Percentiles rank a stretch among this genome's conserved stretches.
These are phyloP conservation scores for Daktulosphaira vitifoliae DNA, from an alignment of 1,140 invertebrate genomes.

Conservation along the genomic window DNA sequence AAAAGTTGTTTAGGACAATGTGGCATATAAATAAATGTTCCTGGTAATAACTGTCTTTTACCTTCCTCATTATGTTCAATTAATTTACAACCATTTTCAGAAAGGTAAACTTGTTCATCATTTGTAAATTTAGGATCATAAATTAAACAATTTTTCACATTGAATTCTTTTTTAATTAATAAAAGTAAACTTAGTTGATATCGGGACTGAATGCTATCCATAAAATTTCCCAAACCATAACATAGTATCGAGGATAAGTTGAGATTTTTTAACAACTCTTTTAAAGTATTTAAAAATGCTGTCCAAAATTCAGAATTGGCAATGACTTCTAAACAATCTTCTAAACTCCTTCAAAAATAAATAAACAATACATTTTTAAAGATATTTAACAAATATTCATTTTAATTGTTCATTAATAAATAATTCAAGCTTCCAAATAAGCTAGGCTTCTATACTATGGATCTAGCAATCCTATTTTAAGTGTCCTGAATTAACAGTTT, in stretches of 20 bases:
- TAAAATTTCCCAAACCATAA: conserved; percentile 35
- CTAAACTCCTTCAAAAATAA: conserved; percentile 26
- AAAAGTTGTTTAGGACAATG: conserved; percentile 35
- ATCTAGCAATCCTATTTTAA: too few species aligned
- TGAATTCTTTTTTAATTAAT: conserved; percentile 30
- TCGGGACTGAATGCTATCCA: conserved; percentile 32
- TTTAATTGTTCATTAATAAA: too few species aligned
- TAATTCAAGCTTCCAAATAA: too few species aligned
- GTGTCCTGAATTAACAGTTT: too few species aligned
- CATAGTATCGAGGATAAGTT: conserved; percentile 25
- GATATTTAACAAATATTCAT: background rate
- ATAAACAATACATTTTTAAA: background rate
- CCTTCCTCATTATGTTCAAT: conserved; percentile 34
- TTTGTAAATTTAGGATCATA: conserved; percentile 36
- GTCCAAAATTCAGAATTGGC: conserved; percentile 18
- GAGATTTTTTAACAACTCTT: background rate
- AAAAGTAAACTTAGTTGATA: conserved; percentile 34
- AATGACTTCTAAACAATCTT: conserved; percentile 25
- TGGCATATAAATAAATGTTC: conserved; percentile 35
- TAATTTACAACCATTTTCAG: conserved; percentile 15
- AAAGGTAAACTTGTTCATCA: conserved; percentile 15
- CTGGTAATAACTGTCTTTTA: background rate
- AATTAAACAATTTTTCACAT: conserved; percentile 22
- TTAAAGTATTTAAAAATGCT: conserved; percentile 10
- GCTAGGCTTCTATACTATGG: too few species aligned